phyloP scores from a whole-genome alignment of 1,140 invertebrate genomes.

The Calliopsis andreniformis region DNA sequence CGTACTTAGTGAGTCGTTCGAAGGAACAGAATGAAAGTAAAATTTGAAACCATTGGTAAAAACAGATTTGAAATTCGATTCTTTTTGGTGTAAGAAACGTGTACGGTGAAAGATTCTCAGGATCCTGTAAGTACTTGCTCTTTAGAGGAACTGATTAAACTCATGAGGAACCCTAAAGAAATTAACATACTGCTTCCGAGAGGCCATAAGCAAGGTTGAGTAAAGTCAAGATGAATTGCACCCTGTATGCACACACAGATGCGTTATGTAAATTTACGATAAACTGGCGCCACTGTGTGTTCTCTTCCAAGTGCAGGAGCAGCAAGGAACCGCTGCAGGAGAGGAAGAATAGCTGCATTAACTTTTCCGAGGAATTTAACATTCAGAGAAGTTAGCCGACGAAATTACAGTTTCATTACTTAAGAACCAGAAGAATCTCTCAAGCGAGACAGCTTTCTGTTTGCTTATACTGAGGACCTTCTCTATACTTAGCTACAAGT shows the following conservation, averaged over 20 bases:
- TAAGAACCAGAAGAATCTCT: conserved; percentile 25
- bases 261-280: conserved; percentile 42
- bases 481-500: conserved; percentile 44
- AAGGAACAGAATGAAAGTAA: too few species aligned
- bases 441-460: conserved; percentile 21
- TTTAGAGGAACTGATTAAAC: not conserved
- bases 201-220: conserved; percentile 5
- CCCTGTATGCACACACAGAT: not conserved
- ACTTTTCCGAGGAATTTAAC: conserved; percentile 35
- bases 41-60: too few species aligned
- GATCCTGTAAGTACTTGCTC: too few species aligned
- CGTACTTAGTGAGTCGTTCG: too few species aligned
- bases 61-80: too few species aligned
- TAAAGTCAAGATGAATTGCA: conserved; percentile 14
- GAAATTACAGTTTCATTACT: conserved; percentile 37
- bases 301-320: conserved; percentile 10
- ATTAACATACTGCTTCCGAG: not conserved
- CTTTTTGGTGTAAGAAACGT: too few species aligned
- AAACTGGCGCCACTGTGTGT: conserved; percentile 17
- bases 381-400: not conserved
- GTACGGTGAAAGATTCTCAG: too few species aligned
- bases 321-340: not conserved
- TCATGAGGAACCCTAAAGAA: not conserved
- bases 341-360: conserved; percentile 48
- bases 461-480: conserved; percentile 8